A percentile compares a stretch with the other conserved stretches of the same genome.
Conservation (phyloP, 2,888 invertebrate genomes). For the Oxycera nigricornis region DNA sequence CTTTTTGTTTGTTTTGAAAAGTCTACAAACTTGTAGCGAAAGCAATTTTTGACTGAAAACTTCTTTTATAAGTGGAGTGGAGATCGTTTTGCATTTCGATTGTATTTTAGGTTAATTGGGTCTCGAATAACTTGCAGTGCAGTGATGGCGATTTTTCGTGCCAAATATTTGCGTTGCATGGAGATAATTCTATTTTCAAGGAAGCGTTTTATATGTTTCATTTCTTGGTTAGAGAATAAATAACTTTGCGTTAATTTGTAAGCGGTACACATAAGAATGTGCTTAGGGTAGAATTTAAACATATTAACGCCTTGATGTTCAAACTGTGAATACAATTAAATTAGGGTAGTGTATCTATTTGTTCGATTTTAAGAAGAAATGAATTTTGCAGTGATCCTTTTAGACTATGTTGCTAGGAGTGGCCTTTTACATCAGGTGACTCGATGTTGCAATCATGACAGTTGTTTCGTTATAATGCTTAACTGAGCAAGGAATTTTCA, state of each 20-base stretch:
- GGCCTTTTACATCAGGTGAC: no score
- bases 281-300: slow-evolving; percentile 15
- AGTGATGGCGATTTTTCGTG: slow-evolving; percentile 2
- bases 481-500: no score
- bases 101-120: slow-evolving; percentile 6
- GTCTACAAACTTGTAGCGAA: background rate
- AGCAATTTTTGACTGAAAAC: background rate
- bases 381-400: no score
- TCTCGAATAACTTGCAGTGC: background rate
- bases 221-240: slow-evolving; percentile 7
- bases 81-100: slow-evolving; percentile 1
- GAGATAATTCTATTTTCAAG: background rate
- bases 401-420: no score
- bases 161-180: slow-evolving; percentile 14
- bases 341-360: slow-evolving; percentile 20
- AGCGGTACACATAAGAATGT: background rate
- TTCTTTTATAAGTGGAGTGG: background rate
- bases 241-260: slow-evolving; percentile 23
- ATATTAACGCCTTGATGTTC: slow-evolving; percentile 34
- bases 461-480: no score
- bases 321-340: slow-evolving; percentile 32
- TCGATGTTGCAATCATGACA: no score
- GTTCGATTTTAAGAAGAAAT: slow-evolving; percentile 9
- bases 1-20: background rate
- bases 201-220: background rate